Conservation (phyloP, 2,888 invertebrate species). For the Eledone cirrhosa region DNA sequence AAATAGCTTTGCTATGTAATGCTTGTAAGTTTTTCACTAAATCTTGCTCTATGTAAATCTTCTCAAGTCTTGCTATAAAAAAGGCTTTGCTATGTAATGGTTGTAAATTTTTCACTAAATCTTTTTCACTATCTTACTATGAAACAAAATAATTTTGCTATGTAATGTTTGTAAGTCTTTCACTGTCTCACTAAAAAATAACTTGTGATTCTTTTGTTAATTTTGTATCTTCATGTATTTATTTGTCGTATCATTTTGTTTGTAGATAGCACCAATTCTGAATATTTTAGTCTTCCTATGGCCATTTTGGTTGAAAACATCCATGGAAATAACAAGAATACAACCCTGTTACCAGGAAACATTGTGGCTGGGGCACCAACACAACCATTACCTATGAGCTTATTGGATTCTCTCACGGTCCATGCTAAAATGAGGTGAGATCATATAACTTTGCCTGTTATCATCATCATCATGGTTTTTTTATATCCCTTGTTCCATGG, state of each 20-base stretch:
- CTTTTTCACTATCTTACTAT: too few species aligned
- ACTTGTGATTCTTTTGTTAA: too few species aligned
- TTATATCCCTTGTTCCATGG: background rate
- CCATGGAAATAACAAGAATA: constrained; percentile 68
- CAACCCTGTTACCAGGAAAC: constrained; percentile 65
- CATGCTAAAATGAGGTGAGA: constrained; percentile 91
- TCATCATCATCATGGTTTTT: background rate
- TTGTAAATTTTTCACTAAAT: too few species aligned
- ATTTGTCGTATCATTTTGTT: background rate
- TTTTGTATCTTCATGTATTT: too few species aligned
- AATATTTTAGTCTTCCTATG: constrained; percentile 91
- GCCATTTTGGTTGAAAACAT: constrained; percentile 88
- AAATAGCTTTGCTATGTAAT: constrained; percentile 91
- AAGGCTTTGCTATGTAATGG: too few species aligned
- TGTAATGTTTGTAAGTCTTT: constrained; percentile 89
- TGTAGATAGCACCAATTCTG: constrained; percentile 79
- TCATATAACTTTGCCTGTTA: background rate
- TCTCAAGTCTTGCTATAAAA: too few species aligned
- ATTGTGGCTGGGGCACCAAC: constrained; percentile 75
- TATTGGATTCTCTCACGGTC: constrained; percentile 90
- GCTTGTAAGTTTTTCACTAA: constrained; percentile 76
- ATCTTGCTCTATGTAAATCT: too few species aligned
- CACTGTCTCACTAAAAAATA: too few species aligned
- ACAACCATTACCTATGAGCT: constrained; percentile 88
- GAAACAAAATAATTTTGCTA: constrained; percentile 86